phyloP scores from a whole-genome alignment of 2,797 vertebrate species.

The Spinibarbus caldwelli region DNA sequence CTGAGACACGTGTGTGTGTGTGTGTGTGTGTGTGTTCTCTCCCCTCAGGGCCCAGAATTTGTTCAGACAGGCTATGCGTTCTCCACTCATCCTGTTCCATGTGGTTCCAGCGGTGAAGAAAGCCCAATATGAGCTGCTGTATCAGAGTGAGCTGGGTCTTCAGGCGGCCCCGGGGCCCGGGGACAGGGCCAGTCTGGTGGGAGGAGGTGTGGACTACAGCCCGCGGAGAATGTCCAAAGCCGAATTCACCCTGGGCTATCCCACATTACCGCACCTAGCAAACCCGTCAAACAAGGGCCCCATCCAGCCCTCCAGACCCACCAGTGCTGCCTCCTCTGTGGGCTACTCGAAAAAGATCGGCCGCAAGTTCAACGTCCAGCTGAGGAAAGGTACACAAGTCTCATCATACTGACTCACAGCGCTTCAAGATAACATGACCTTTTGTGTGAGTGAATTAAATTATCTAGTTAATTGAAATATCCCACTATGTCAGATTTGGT shows the following conservation, averaged over 20 bases:
- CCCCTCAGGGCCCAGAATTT: slow-evolving; percentile 90
- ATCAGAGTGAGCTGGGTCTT: slow-evolving; percentile 77
- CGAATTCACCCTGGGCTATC: slow-evolving; percentile 54
- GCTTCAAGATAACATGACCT: neutral
- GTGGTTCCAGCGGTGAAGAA: slow-evolving; percentile 89
- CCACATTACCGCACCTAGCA: slow-evolving; percentile 75
- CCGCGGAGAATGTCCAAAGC: slow-evolving; percentile 74
- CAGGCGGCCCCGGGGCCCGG: slow-evolving; percentile 64
- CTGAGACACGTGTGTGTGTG: slow-evolving; percentile 57
- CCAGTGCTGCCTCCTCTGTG: slow-evolving; percentile 72
- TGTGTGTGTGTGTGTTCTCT: slow-evolving; percentile 53
- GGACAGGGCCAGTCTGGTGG: slow-evolving; percentile 66
- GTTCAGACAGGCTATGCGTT: slow-evolving; percentile 93
- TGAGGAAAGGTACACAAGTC: slow-evolving; percentile 89
- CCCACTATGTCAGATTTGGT: too few relatives aligned
- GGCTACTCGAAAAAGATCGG: slow-evolving; percentile 88
- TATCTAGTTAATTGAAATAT: neutral
- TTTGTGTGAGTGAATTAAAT: too few relatives aligned
- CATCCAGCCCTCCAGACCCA: slow-evolving; percentile 75
- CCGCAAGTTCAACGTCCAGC: slow-evolving; percentile 87
- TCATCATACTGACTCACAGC: neutral
- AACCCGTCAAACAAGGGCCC: slow-evolving; percentile 67
- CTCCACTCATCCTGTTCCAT: slow-evolving; percentile 91
- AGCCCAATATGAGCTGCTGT: slow-evolving; percentile 87
- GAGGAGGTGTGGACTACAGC: slow-evolving; percentile 70